A percentile compares a stretch with the other conserved stretches of the same genome.
phyloP scores from a whole-genome alignment of 2,888 invertebrate genomes.

The Myopa tessellatipennis region DNA sequence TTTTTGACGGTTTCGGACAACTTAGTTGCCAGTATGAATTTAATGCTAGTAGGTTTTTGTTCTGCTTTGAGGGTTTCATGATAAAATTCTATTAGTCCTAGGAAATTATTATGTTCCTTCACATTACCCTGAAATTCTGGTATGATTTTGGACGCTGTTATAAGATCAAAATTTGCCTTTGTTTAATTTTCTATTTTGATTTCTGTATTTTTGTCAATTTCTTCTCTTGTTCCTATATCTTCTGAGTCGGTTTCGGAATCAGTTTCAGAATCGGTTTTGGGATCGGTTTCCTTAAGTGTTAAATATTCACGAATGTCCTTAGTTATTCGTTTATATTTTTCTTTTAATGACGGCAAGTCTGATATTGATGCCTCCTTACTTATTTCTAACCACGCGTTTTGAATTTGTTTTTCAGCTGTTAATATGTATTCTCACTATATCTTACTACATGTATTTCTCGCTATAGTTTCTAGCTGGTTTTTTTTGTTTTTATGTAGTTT shows the following conservation, averaged over 20 bases:
- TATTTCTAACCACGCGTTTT: conserved; percentile 13
- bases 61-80: conserved; percentile 11
- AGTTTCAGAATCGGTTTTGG: neutral
- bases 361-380: neutral
- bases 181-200: neutral
- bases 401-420: neutral
- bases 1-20: conserved; percentile 17
- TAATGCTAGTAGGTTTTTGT: neutral
- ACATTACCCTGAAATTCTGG: conserved; percentile 27
- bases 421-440: conserved; percentile 17
- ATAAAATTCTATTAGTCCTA: conserved; percentile 31
- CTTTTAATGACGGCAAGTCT: neutral
- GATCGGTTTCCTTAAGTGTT: neutral
- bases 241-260: neutral
- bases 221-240: neutral
- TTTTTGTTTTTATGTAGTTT: neutral
- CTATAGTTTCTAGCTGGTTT: conserved; percentile 4
- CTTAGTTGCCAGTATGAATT: conserved; percentile 3
- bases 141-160: conserved; percentile 21
- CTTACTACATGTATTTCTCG: too few species aligned
- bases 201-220: neutral
- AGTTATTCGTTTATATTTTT: neutral
- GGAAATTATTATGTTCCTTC: conserved; percentile 22
- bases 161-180: conserved; percentile 25
- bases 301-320: neutral